Evolutionary conservation across 1,140 invertebrate genomes (phyloP), one percentile per base, ranked within the genome.

Genomic region (Drosophila yakuba): DNA sequence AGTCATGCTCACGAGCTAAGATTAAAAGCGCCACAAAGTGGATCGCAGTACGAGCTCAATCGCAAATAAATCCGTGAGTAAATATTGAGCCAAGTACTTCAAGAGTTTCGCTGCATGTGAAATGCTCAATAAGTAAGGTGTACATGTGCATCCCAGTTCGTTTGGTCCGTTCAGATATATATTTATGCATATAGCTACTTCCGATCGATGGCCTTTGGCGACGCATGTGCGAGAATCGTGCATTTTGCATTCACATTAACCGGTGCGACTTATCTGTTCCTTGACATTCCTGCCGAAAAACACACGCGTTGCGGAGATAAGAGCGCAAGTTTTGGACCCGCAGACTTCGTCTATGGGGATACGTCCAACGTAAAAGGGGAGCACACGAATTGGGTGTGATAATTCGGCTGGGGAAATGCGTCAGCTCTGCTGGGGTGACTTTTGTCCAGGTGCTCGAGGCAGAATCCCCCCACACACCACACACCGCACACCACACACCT

Each of bases 191-290:
- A 17, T 38, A 41, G 10, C 10, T 47, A 51, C 38, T 11, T 17
- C 48, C 38, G 67, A 71, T 50, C 69, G 47, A 73, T 61, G 56
- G 48, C 69, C 56, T 60, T 64, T 64, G 7, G 15, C 17, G 20
- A 14, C 48, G 41, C 44, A 64, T 64, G 50, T 73, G 52, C 51
- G 39, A 57, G 36, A 68, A 60, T 54, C 64, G 68, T 68, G 60
- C 55, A 44, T 81, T 61, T 51, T 57, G 36, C 72, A 20, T 20
- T 20, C 20, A 20, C 20, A 20, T 20, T 20, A 72, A 81, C 78
- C 78, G 82, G 83, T 86, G 80, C 78, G 69, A 64, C 82, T 85
- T 78, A 81, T 80, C 68, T 81, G 81, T 81, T 85, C 77, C 82
- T 86, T 86, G 74, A 85, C 82, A 78, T 63, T 79, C 66, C 52